Conservation (phyloP, 2,888 invertebrate species). For the Heteromurus nitidus region DNA sequence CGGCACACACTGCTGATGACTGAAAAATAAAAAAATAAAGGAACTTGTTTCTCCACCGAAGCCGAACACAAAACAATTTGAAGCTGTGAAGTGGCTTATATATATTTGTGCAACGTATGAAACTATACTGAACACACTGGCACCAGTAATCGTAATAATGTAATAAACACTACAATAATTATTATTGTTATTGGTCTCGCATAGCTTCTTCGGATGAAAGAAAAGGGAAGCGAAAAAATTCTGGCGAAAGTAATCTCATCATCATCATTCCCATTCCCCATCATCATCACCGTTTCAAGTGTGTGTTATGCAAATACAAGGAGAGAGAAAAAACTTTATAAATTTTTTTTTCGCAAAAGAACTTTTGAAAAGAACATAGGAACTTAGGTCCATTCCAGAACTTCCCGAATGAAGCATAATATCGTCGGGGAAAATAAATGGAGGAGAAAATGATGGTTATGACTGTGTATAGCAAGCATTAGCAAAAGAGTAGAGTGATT, state of each 20-base stretch:
- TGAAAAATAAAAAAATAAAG: too few species aligned
- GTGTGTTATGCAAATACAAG: background rate
- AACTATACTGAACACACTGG: too few species aligned
- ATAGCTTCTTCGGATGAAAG: background rate
- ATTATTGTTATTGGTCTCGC: conserved; percentile 53
- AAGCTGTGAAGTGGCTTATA: conserved; percentile 1
- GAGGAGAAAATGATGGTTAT: too few species aligned
- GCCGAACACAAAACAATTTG: background rate
- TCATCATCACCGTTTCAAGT: conserved; percentile 6
- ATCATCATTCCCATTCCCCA: conserved; percentile 12
- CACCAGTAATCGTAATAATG: conserved; percentile 46
- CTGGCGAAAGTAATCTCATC: conserved; percentile 4
- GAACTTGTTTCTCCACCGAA: conserved; percentile 32
- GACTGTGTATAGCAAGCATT: too few species aligned
- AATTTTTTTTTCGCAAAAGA: too few species aligned
- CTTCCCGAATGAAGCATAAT: too few species aligned
- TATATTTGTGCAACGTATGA: too few species aligned
- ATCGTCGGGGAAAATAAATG: too few species aligned
- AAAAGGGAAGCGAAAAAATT: background rate
- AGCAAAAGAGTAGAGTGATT: conserved; percentile 17
- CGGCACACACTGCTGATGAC: conserved; percentile 15
- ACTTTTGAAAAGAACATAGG: too few species aligned
- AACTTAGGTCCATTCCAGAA: too few species aligned
- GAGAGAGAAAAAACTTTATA: background rate
- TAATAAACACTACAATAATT: conserved; percentile 49